Conservation (phyloP, 2,113 vertebrate species). For the Nematolebias whitei region DNA sequence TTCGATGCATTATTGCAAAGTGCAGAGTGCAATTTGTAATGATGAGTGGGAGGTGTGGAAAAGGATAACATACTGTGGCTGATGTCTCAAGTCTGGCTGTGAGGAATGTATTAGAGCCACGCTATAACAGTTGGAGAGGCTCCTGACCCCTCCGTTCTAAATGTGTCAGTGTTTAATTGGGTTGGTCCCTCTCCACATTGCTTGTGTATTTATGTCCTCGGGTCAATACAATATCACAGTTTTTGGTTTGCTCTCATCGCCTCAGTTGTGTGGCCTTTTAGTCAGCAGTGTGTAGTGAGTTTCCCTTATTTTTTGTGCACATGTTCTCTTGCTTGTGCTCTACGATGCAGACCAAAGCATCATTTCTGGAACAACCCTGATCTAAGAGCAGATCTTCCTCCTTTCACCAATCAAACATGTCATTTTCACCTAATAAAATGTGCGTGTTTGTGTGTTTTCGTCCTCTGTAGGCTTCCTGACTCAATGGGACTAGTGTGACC, state of each 20-base stretch:
- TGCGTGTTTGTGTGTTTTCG: conserved; percentile 38
- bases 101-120: conserved; percentile 43
- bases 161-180: conserved; percentile 59
- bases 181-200: conserved; percentile 20
- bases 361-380: conserved; percentile 29
- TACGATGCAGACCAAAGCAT: conserved; percentile 40
- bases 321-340: conserved; percentile 15
- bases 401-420: conserved; percentile 50
- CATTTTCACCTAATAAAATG: conserved; percentile 43
- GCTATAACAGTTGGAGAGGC: conserved; percentile 20
- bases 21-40: conserved; percentile 29
- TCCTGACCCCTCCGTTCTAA: conserved; percentile 49
- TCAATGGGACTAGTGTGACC: conserved; percentile 68
- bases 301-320: conserved; percentile 1
- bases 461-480: conserved; percentile 55
- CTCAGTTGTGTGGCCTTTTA: conserved; percentile 30
- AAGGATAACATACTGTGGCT: conserved; percentile 30
- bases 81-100: conserved; percentile 45
- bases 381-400: conserved; percentile 16
- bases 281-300: conserved; percentile 35
- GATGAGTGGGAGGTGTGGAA: conserved; percentile 28
- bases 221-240: conserved; percentile 34
- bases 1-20: conserved; percentile 24
- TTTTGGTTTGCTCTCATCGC: conserved; percentile 6
- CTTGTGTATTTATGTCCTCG: conserved; percentile 34